Conservation (phyloP, 2,888 invertebrate species). For the Lasioglossum malachurum region DNA sequence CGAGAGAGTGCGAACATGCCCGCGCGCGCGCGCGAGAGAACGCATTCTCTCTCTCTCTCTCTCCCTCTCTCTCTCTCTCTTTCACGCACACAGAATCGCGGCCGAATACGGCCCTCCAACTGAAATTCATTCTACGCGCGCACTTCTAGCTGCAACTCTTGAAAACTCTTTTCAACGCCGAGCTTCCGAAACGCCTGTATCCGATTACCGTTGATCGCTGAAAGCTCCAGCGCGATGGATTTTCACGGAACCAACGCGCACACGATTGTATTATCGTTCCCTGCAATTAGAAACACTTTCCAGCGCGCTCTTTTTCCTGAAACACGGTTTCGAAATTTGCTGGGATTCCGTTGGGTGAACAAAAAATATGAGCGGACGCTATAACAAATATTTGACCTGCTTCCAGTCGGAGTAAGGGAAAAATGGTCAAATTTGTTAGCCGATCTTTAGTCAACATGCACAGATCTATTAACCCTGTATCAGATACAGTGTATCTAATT, state of each 20-base stretch:
- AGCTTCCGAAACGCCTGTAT: conserved; percentile 40
- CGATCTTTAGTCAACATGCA: background rate
- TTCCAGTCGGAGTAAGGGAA: background rate
- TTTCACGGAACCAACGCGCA: conserved; percentile 26
- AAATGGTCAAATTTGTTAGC: background rate
- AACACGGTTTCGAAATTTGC: background rate
- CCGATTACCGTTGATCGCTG: conserved; percentile 38
- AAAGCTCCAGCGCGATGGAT: conserved; percentile 40
- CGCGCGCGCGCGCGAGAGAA: conserved; percentile 20
- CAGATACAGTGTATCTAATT: background rate
- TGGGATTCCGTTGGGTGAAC: background rate
- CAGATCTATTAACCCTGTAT: background rate
- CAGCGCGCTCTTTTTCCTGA: background rate
- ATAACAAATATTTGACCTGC: too few relatives aligned
- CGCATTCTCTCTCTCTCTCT: background rate
- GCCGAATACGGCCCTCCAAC: conserved; percentile 61
- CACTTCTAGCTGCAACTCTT: conserved; percentile 63
- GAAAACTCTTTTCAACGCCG: conserved; percentile 62
- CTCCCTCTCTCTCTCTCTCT: background rate
- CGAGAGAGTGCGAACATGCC: conserved; percentile 54
- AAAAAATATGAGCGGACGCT: background rate
- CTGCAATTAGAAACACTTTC: conserved; percentile 10
- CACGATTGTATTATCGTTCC: conserved; percentile 29
- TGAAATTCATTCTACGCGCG: conserved; percentile 68
- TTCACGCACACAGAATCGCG: conserved; percentile 4